Base-by-base conservation (phyloP, 2,797 vertebrate species). In the Coregonus suidteri region DNA sequence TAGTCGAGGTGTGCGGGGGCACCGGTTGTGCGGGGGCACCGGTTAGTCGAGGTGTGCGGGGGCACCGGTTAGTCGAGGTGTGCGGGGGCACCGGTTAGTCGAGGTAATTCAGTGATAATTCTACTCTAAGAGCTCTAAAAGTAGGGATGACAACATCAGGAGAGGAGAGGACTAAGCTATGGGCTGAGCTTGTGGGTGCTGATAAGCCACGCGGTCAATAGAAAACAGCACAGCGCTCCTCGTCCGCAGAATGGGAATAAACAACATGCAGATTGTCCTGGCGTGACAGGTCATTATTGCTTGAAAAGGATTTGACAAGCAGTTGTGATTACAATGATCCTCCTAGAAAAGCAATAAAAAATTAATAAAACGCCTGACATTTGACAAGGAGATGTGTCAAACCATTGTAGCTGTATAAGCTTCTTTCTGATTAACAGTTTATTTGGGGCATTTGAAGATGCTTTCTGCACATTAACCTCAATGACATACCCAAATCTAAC, bases 281-380 rank as follows among this genome's bases (percentile, higher is more conserved):
- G 84, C 79, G 81, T 84, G 88, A 85, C 87, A 79, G 83, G 81
- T 88, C 87, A 85, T 91, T 88, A 87, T 82, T 82, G 82, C 84
- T 77, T 31, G 86, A 75, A 89, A 90, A 91, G 87, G 91, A 91
- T 93, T 93, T 90, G 56, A 79, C 77, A 85, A 82, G 79, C 81
- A 72, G 84, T 83, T 86, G 90, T 91, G 87, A 93, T 92, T 90
- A 86, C 83, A 84, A 87, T 91, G 93, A 92, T 94, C 92, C 91
- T 88, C 85, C 81, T 74, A 77, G 81, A 86, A 86, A 68, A 30
- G 54, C 11, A 37, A 68, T 69, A 67, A 76, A 74, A 81, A 67
- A 82, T 73, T 34, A 34, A 64, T 71, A 56, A 68, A 6, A 54
- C 72, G 69, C 79, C 74, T 75, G 78, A 75, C 73, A 62, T 83